A percentile compares a stretch with the other conserved stretches of the same genome.
phyloP scores from a whole-genome alignment of 2,113 vertebrate species.

The Dryoscopus gambensis region DNA sequence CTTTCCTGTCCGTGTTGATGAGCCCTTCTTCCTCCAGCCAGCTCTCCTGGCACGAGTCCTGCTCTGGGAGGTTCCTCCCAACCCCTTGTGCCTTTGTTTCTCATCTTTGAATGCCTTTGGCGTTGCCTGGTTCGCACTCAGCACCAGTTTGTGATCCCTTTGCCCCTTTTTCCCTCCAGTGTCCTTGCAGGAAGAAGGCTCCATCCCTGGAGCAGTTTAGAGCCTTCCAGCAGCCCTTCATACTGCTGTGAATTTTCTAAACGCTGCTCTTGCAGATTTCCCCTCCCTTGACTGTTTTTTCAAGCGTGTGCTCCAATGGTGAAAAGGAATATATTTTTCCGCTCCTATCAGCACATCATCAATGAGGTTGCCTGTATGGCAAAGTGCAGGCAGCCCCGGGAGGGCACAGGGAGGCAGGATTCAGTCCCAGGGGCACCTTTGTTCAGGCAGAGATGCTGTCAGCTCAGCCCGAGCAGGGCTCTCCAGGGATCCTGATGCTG shows the following conservation, averaged over 20 bases:
- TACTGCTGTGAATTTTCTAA: background rate
- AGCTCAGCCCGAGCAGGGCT: background rate
- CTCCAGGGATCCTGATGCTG: background rate
- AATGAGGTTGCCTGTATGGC: background rate
- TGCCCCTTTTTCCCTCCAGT: background rate
- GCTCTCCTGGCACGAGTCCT: background rate
- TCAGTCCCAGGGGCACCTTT: background rate
- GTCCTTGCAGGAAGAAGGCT: background rate
- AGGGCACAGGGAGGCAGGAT: background rate
- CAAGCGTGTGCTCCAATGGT: background rate
- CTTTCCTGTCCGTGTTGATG: background rate
- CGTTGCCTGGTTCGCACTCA: accelerated
- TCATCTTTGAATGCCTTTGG: background rate
- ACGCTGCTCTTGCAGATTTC: background rate
- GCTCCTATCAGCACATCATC: background rate
- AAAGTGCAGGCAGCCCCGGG: background rate
- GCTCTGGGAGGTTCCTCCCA: background rate
- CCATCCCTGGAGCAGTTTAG: background rate
- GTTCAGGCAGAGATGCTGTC: background rate
- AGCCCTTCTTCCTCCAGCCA: background rate
- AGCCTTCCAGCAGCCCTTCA: background rate
- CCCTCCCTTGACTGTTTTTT: background rate
- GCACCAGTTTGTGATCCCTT: accelerated
- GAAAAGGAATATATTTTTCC: background rate
- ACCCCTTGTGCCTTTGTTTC: background rate